Conservation (phyloP, 2,113 vertebrate genomes). For the Pseudorasbora parva region DNA sequence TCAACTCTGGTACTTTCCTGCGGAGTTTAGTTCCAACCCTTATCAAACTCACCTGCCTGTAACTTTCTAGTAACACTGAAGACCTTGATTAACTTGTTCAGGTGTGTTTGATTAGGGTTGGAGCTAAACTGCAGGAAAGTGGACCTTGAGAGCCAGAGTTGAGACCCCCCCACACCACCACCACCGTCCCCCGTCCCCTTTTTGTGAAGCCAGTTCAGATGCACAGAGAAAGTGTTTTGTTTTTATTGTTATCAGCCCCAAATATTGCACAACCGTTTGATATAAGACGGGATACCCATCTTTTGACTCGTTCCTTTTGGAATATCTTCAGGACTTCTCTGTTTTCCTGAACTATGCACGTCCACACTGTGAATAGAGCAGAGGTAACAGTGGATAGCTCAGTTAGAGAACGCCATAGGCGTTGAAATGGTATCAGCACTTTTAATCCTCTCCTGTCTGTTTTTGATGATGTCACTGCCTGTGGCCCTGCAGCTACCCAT, state of each 20-base stretch:
- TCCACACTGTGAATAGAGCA: not conserved
- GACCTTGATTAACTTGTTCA: no score
- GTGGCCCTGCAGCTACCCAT: conserved; percentile 35
- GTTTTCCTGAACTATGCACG: conserved; percentile 11
- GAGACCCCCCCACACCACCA: no score
- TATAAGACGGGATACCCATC: not conserved
- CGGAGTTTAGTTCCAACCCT: no score
- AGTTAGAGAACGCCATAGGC: conserved; percentile 32
- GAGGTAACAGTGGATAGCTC: conserved; percentile 33
- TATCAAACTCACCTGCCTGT: no score
- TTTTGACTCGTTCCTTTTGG: conserved; percentile 16
- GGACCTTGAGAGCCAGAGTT: no score
- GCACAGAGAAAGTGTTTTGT: not conserved
- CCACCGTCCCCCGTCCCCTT: no score
- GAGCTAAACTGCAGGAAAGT: no score
- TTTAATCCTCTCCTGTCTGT: conserved; percentile 46
- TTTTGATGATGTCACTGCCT: conserved; percentile 46
- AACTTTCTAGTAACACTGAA: no score
- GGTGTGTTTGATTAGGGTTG: no score
- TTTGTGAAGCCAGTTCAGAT: not conserved
- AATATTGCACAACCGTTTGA: not conserved
- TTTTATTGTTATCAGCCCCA: not conserved
- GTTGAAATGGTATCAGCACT: conserved; percentile 50
- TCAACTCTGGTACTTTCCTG: no score
- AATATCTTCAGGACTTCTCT: conserved; percentile 14